A percentile compares a stretch with the other conserved stretches of the same genome.
phyloP scores from a whole-genome alignment of 2,888 invertebrate genomes.

The Craniophora ligustri region DNA sequence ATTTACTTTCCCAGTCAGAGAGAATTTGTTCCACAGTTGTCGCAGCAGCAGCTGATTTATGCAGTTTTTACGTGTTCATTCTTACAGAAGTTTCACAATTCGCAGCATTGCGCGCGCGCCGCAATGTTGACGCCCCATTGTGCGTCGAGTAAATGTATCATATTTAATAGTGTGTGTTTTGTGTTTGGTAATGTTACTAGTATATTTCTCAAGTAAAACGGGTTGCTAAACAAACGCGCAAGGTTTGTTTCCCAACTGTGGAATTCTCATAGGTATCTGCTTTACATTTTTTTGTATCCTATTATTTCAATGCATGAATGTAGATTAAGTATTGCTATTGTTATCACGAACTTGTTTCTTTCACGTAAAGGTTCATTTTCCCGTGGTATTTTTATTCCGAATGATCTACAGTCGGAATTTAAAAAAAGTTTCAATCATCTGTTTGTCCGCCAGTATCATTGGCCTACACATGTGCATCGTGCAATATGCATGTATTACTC shows the following conservation, averaged over 20 bases:
- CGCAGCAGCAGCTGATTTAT: slow-evolving; percentile 34
- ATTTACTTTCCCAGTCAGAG: slow-evolving; percentile 14
- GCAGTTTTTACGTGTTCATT: slow-evolving; percentile 45
- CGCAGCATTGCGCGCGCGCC: slow-evolving; percentile 39
- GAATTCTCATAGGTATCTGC: slow-evolving; percentile 38
- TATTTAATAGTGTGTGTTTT: slow-evolving; percentile 50
- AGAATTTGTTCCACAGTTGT: slow-evolving; percentile 33
- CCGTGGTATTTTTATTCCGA: neutral
- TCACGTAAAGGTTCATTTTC: neutral
- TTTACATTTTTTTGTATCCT: slow-evolving; percentile 45
- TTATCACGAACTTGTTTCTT: neutral
- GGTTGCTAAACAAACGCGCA: slow-evolving; percentile 45
- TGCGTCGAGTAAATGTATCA: slow-evolving; percentile 51
- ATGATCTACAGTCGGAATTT: slow-evolving; percentile 1
- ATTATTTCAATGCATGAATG: slow-evolving; percentile 6
- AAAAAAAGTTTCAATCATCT: slow-evolving; percentile 13
- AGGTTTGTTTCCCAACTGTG: slow-evolving; percentile 42
- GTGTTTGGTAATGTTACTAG: slow-evolving; percentile 50
- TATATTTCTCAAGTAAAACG: slow-evolving; percentile 53
- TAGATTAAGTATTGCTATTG: neutral
- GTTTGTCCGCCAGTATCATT: slow-evolving; percentile 2
- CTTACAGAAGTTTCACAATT: slow-evolving; percentile 51
- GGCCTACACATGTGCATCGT: slow-evolving; percentile 23
- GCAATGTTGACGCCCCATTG: slow-evolving; percentile 56
- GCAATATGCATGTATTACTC: slow-evolving; percentile 2